phyloP scores from a whole-genome alignment of 2,113 vertebrate species.

The Narcine bancroftii region DNA sequence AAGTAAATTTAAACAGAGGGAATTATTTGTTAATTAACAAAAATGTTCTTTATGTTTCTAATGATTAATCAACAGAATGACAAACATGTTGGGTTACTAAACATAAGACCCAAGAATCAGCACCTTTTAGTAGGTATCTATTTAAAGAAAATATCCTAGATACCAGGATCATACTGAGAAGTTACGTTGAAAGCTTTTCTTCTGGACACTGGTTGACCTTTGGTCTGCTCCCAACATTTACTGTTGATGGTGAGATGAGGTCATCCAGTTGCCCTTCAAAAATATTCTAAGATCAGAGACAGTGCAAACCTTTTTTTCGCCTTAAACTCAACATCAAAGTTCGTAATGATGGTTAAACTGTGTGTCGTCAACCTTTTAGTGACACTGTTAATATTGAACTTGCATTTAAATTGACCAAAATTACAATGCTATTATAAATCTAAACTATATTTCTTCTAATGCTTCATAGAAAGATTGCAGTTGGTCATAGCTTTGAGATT shows the following conservation, averaged over 20 bases:
- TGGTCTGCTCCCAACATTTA: neutral
- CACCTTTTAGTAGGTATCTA: neutral
- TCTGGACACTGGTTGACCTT: neutral
- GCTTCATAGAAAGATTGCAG: too few species aligned
- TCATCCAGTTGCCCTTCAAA: neutral
- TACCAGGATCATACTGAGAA: neutral
- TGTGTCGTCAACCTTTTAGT: neutral
- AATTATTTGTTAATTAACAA: neutral
- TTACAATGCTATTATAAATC: neutral
- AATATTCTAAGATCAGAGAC: neutral
- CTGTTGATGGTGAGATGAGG: neutral
- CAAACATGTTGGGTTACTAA: neutral
- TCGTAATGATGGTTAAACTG: neutral
- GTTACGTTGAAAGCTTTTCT: neutral
- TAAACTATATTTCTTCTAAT: neutral
- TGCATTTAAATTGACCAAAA: neutral
- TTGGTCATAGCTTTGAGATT: neutral
- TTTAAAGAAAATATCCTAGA: neutral
- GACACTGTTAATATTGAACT: neutral
- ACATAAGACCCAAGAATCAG: neutral
- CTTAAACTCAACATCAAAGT: too few species aligned
- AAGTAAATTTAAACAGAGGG: neutral
- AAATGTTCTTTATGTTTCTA: neutral
- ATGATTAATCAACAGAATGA: neutral
- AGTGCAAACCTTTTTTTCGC: neutral